Evolutionary conservation across 2,797 vertebrate genomes (phyloP).

Genomic region (Poecilia wingei): DNA sequence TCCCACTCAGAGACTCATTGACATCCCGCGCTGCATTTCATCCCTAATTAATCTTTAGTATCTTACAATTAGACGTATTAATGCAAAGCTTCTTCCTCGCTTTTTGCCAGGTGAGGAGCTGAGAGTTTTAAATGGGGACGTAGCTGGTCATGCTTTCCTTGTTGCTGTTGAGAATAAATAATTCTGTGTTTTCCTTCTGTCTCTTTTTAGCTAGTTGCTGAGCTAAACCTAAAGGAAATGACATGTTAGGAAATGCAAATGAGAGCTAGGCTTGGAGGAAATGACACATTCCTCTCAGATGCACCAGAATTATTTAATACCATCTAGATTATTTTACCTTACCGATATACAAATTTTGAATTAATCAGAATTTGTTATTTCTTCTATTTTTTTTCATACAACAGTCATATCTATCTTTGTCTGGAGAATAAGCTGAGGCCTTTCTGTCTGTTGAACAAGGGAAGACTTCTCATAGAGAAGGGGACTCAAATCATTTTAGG

Average conservation of each 20-base stretch:
- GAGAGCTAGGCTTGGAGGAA: no score
- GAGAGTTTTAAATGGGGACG: background rate
- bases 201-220: no score
- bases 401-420: background rate
- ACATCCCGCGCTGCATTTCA: conserved; percentile 1
- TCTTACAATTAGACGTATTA: background rate
- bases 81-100: background rate
- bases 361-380: background rate
- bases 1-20: conserved; percentile 27
- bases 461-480: background rate
- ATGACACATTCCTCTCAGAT: background rate
- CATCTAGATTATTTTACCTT: background rate
- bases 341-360: background rate
- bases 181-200: no score
- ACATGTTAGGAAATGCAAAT: no score
- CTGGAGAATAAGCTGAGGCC: background rate
- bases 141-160: background rate
- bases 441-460: background rate
- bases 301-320: background rate
- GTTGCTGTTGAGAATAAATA: no score
- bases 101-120: background rate
- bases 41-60: background rate
- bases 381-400: background rate
- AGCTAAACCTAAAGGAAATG: no score
- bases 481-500: background rate